Conservation (phyloP, 1,140 invertebrate species). For the Drosophila pallidifrons region DNA sequence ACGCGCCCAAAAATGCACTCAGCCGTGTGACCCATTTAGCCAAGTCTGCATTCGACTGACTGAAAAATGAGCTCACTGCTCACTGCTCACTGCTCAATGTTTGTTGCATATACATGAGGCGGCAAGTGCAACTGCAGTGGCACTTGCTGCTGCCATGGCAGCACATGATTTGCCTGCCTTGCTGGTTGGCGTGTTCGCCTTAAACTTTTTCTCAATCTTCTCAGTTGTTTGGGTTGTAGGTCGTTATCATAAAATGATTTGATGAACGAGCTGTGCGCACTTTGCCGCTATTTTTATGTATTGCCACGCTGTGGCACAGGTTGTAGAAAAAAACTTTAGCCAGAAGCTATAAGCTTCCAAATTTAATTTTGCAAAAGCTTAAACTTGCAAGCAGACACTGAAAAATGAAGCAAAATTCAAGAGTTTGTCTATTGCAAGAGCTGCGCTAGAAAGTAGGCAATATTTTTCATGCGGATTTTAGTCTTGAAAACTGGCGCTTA, state of each 20-base stretch:
- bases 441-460: conserved; percentile 24
- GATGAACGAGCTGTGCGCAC: conserved; percentile 69
- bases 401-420: background rate
- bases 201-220: background rate
- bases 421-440: background rate
- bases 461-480: background rate
- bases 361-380: conserved; percentile 28
- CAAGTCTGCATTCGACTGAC: conserved; percentile 40
- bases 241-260: conserved; percentile 79
- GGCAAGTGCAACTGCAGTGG: conserved; percentile 24
- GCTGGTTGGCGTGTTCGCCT: conserved; percentile 7
- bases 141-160: conserved; percentile 6
- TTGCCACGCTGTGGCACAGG: conserved; percentile 3
- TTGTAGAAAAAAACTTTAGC: conserved; percentile 6
- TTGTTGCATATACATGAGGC: conserved; percentile 58
- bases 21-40: conserved; percentile 79
- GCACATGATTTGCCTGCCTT: conserved; percentile 4
- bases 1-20: conserved; percentile 79
- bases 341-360: conserved; percentile 21
- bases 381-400: background rate
- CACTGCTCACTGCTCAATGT: conserved; percentile 41
- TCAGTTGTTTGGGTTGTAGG: conserved; percentile 13
- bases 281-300: conserved; percentile 41
- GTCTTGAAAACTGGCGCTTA: background rate
- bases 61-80: conserved; percentile 61